Conservation (phyloP, 2,888 invertebrate species). For the Eudemis profundana region DNA sequence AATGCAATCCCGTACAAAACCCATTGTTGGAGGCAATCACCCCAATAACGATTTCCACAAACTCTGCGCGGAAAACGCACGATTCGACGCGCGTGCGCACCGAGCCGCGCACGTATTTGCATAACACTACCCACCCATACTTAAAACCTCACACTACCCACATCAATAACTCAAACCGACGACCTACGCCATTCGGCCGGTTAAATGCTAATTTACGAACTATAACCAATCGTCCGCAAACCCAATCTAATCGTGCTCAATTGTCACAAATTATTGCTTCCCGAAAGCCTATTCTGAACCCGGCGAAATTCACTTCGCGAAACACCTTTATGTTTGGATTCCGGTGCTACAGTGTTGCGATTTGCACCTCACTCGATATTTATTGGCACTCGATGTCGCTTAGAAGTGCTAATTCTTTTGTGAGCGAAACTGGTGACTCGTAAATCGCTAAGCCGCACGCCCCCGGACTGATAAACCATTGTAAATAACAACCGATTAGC, state of each 20-base stretch:
- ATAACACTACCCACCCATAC: conserved; percentile 62
- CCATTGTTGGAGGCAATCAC: conserved; percentile 85
- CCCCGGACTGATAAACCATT: conserved; percentile 77
- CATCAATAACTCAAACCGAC: conserved; percentile 52
- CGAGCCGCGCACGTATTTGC: conserved; percentile 72
- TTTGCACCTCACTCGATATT: conserved; percentile 74
- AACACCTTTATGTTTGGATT: conserved; percentile 63
- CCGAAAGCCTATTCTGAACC: conserved; percentile 81
- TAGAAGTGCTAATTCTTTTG: conserved; percentile 78
- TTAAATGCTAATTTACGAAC: conserved; percentile 79
- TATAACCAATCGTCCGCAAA: conserved; percentile 82
- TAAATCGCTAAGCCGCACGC: conserved; percentile 74
- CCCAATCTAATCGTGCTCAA: conserved; percentile 84
- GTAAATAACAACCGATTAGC: conserved; percentile 79
- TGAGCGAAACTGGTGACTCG: conserved; percentile 65
- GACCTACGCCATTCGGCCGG: conserved; percentile 69
- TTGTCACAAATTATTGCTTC: conserved; percentile 85
- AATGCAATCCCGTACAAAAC: conserved; percentile 79
- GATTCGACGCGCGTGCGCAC: conserved; percentile 82
- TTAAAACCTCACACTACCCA: conserved; percentile 55
- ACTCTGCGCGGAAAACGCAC: conserved; percentile 80
- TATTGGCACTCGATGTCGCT: conserved; percentile 82
- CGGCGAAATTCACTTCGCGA: conserved; percentile 75
- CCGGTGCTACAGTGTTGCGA: conserved; percentile 74
- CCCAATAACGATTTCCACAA: conserved; percentile 84